A percentile compares a stretch with the other conserved stretches of the same genome.
These are phyloP conservation scores for Paratilapia polleni DNA, from an alignment of 2,113 vertebrate species.

Conservation along the genomic window DNA sequence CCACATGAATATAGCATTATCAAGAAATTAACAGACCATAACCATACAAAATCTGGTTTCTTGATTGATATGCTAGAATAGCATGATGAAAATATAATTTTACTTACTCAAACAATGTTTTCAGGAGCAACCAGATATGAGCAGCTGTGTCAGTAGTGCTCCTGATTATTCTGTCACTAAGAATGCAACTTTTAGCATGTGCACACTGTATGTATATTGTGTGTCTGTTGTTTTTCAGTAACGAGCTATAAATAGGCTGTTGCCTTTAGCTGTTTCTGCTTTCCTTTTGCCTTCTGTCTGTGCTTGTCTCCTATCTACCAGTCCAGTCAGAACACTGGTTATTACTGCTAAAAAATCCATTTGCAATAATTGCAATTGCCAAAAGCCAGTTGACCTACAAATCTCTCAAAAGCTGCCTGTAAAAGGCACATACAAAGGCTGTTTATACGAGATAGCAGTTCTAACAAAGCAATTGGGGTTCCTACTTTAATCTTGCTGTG, in stretches of 20 bases:
- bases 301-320: background rate
- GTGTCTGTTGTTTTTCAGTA: background rate
- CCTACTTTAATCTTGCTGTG: constrained; percentile 38
- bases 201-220: background rate
- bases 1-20: background rate
- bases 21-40: background rate
- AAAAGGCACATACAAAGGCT: constrained; percentile 35
- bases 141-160: background rate
- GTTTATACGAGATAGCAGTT: constrained; percentile 36
- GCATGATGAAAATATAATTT: background rate
- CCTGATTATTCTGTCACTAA: background rate
- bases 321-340: background rate
- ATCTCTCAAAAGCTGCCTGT: constrained; percentile 28
- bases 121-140: background rate
- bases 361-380: background rate
- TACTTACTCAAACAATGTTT: background rate
- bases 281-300: background rate
- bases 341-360: constrained; percentile 5
- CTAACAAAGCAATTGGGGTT: constrained; percentile 33
- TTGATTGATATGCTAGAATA: background rate
- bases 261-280: background rate
- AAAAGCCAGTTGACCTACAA: constrained; percentile 12
- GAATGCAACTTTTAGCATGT: constrained; percentile 1
- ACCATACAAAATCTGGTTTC: background rate
- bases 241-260: background rate